These are phyloP conservation scores for Lithobates pipiens DNA, from an alignment of 2,797 vertebrate species.

Conservation along the genomic window DNA sequence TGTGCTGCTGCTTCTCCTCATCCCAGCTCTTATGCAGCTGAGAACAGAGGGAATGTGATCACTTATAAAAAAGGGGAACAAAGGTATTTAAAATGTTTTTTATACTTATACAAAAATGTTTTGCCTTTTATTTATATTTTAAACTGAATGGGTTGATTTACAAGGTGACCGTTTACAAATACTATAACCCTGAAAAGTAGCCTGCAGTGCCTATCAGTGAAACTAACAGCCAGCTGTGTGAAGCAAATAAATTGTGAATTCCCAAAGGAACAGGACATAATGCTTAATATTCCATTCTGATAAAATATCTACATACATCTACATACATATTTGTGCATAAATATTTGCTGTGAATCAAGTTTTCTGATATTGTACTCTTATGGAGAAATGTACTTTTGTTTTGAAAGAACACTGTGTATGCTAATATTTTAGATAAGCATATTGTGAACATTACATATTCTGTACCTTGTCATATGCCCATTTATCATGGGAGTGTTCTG, in stretches of 20 bases:
- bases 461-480: slow-evolving; percentile 97
- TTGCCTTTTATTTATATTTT: too few relatives aligned
- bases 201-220: neutral
- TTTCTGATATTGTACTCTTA: neutral
- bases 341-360: neutral
- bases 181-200: too few relatives aligned
- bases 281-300: neutral
- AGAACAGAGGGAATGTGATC: too few relatives aligned
- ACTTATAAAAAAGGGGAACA: too few relatives aligned
- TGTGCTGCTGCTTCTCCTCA: too few relatives aligned
- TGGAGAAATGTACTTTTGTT: neutral
- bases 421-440: slow-evolving; percentile 3
- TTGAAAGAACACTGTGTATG: slow-evolving; percentile 6
- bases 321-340: neutral
- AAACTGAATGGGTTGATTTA: too few relatives aligned
- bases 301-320: neutral
- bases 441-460: neutral
- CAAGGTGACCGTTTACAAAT: too few relatives aligned
- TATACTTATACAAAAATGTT: too few relatives aligned
- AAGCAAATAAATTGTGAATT: neutral
- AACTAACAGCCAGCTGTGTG: neutral
- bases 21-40: too few relatives aligned
- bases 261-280: neutral
- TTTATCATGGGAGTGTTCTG: slow-evolving; percentile 94
- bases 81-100: too few relatives aligned